Evolutionary conservation across 2,113 vertebrate genomes (phyloP).

Genomic region (Solenodon paradoxus): DNA sequence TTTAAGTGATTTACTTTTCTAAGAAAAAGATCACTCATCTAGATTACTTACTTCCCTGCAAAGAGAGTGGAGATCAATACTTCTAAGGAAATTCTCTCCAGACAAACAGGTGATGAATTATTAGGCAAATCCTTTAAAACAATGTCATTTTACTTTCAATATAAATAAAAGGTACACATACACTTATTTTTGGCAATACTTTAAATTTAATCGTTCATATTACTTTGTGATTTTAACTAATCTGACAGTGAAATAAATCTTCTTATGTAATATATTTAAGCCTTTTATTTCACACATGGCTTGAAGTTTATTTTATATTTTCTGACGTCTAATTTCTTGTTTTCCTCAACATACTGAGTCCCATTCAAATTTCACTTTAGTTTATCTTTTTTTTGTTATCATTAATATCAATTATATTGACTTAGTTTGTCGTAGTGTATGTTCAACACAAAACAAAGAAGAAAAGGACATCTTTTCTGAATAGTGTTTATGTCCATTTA

Average conservation of each 20-base stretch:
- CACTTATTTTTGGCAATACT: neutral
- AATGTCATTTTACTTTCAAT: too few species aligned
- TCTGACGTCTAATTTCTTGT: neutral
- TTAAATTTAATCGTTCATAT: neutral
- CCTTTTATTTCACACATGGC: neutral
- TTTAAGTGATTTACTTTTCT: neutral
- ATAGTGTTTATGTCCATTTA: neutral
- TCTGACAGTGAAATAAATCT: neutral
- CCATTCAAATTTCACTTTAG: neutral
- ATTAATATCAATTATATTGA: neutral
- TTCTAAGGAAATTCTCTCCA: neutral
- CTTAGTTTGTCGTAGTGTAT: neutral
- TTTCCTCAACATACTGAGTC: neutral
- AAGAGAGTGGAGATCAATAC: neutral
- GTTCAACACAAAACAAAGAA: neutral
- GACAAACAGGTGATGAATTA: neutral
- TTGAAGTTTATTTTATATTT: neutral
- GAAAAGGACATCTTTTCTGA: neutral
- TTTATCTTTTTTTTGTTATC: neutral
- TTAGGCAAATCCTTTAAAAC: neutral
- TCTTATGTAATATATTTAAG: neutral
- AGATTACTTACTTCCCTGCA: neutral
- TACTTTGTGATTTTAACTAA: neutral
- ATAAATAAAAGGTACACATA: too few species aligned
- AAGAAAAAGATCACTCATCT: neutral